Evolutionary conservation across 1,140 invertebrate genomes (phyloP), one percentile per base, ranked within the genome.

Genomic region (Ostrea edulis): DNA sequence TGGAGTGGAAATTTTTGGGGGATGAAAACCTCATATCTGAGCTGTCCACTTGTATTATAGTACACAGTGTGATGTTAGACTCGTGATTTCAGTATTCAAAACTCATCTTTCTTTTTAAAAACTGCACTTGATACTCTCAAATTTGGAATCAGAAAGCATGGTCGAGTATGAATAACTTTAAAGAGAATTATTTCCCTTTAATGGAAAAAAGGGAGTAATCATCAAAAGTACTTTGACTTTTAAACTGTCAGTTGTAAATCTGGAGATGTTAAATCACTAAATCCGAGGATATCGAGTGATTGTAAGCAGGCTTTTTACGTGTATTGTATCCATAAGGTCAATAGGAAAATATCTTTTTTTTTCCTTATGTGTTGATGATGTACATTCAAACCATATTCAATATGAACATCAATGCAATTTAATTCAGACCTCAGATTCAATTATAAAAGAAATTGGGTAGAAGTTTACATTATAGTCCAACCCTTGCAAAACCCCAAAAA

Each of bases 341-440:
- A 77, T 9, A 77, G 25, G 35, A 71, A 77, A 71, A 77, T 35
- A 35, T 35, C 68, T 77, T 44, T 44, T 71, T 71, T 71, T 44
- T 71, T 71, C 29, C 20, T 22, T 71, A 29, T 25, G 22, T 29
- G 68, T 77, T 77, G 29, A 77, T 77, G 68, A 25, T 25, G 12
- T 77, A 77, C 29, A 77, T 77, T 77, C 68, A 77, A 35, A 17
- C 8, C 29, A 22, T 77, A 25, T 77, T 77, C 25, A 77, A 77
- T 77, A 77, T 77, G 68, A 35, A 77, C 14, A 77, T 77, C 68
- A 77, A 77, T 77, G 68, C 25, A 77, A 77, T 77, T 77, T 77
- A 77, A 29, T 77, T 77, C 25, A 29, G 68, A 35, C 11, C 68
- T 77, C 68, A 29, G 17, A 77, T 77, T 77, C 68, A 77, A 77